Evolutionary conservation across 2,888 invertebrate species (phyloP).

Genomic region (Hybos culiciformis): DNA sequence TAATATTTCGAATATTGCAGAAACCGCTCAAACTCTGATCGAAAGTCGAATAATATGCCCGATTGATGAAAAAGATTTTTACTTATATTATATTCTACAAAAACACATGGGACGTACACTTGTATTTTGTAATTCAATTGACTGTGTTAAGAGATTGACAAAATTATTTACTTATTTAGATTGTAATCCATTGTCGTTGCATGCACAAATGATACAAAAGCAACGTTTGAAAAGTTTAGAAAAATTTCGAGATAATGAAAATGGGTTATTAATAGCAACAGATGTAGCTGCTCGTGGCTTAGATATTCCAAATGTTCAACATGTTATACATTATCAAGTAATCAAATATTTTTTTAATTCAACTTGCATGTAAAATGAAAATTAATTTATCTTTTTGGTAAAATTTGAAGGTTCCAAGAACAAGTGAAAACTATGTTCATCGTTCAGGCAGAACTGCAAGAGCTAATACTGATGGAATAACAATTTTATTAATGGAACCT

Average conservation of each 20-base stretch:
- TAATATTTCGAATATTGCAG: conserved; percentile 35
- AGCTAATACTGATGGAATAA: conserved; percentile 75
- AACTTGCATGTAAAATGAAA: not conserved
- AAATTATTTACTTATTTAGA: conserved; percentile 54
- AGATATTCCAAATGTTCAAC: conserved; percentile 85
- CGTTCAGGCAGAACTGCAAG: conserved; percentile 93
- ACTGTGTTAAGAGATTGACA: conserved; percentile 70
- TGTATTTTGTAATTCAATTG: conserved; percentile 89
- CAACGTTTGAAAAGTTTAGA: conserved; percentile 91
- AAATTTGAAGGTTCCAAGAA: conserved; percentile 72
- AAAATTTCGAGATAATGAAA: conserved; percentile 56
- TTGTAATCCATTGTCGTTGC: conserved; percentile 62
- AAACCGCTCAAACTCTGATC: conserved; percentile 68
- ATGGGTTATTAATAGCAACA: conserved; percentile 74
- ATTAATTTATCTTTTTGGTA: too few species aligned
- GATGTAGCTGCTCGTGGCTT: conserved; percentile 96
- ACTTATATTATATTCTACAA: conserved; percentile 78
- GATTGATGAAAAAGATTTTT: conserved; percentile 74
- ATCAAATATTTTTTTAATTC: not conserved
- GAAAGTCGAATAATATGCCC: conserved; percentile 72
- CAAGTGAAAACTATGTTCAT: conserved; percentile 93
- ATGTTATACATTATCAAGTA: conserved; percentile 87
- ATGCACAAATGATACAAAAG: conserved; percentile 86
- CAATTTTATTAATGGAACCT: conserved; percentile 83
- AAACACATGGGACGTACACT: conserved; percentile 81